Evolutionary conservation across 2,113 vertebrate species (phyloP), one percentile per base, ranked within the genome.

Genomic region (Thalassoma bifasciatum): DNA sequence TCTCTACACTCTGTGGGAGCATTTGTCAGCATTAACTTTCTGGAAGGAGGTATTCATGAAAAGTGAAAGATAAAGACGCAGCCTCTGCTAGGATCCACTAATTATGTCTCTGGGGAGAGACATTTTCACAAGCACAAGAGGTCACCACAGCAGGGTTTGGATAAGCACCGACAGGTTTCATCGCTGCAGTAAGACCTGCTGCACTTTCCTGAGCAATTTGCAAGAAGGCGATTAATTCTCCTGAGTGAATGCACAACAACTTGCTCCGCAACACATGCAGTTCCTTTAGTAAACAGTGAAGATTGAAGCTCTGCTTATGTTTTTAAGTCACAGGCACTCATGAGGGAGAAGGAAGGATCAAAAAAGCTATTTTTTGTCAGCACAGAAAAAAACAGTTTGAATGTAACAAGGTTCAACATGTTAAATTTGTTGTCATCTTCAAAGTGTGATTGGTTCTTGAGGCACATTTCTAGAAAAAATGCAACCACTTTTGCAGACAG

Each of bases 81-180:
- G 79, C 44, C 46, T 76, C 52, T 81, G 65, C 54, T 54, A 62
- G 51, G 53, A 66, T 72, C 50, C 66, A 12, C 42, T 78, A 80
- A 84, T 86, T 81, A 69, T 66, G 66, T 83, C 82, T 53, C 63
- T 5, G 40, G 36, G 78, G 84, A 83, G 63, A 60, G 14, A 22
- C 17, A 60, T 49, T 54, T 63, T 47, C 34, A 52, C 64, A 67
- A 37, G 66, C 82, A 89, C 49, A 36, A 87, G 85, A 85, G 85
- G 89, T 83, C 87, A 86, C 75, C 66, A 72, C 24, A 84, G 72
- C 59, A 53, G 26, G 72, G 71, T 52, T 6, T 73, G 56, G 26
- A 61, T 66, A 49, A 72, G 79, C 70, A 23, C 49, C 60, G 68
- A 57, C 47, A 73, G 42, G 64, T 66, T 61, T 72, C 22, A 50